A percentile compares a stretch with the other conserved stretches of the same genome.
Conservation (phyloP, 2,797 vertebrate genomes). For the Muraenolepis orangiensis region DNA sequence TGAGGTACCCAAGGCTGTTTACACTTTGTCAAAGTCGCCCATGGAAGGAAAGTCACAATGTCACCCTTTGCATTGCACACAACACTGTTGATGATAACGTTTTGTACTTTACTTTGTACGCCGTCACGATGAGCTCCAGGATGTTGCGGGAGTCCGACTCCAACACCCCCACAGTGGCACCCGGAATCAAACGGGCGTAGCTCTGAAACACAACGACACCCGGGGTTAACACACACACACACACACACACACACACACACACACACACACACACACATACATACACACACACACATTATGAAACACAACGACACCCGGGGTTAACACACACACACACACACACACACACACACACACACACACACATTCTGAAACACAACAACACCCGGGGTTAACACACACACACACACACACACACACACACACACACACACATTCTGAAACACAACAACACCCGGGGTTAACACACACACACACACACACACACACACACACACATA, state of each 20-base stretch:
- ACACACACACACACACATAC: constrained; percentile 15
- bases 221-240: constrained; percentile 14
- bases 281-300: constrained; percentile 7
- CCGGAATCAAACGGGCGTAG: constrained; percentile 94
- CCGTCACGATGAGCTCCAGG: constrained; percentile 89
- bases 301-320: too few relatives aligned
- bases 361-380: background rate
- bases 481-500: constrained; percentile 20
- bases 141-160: constrained; percentile 88
- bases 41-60: background rate
- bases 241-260: too few relatives aligned
- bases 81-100: background rate
- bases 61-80: background rate
- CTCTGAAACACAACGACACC: constrained; percentile 72
- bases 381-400: too few relatives aligned
- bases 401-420: too few relatives aligned
- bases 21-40: too few relatives aligned
- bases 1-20: too few relatives aligned
- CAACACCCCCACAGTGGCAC: constrained; percentile 89
- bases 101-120: constrained; percentile 89
- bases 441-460: too few relatives aligned
- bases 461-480: constrained; percentile 14
- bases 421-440: too few relatives aligned
- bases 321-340: too few relatives aligned
- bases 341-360: background rate